Percentiles rank a stretch among this genome's conserved stretches.
Conservation (phyloP, 64 coral and sea anemone genomes). For the Orbicella faveolata region DNA sequence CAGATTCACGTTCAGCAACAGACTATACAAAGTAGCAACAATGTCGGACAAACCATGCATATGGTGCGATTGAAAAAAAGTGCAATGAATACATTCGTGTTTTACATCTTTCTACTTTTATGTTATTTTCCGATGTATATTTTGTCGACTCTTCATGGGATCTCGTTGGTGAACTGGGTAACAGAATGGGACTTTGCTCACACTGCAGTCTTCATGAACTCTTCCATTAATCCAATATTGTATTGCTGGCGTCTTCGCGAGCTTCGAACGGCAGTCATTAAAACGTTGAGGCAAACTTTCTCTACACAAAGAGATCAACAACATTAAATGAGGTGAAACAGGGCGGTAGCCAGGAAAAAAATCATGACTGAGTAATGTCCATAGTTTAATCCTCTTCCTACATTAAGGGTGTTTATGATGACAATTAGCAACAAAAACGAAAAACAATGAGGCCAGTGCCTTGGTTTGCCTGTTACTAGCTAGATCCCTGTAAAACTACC, state of each 20-base stretch:
- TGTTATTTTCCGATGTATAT: slow-evolving; percentile 3
- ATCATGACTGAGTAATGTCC: no score
- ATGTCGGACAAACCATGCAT: background rate
- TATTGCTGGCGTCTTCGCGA: slow-evolving; percentile 1
- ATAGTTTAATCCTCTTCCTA: no score
- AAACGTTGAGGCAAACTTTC: background rate
- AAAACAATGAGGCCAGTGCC: no score
- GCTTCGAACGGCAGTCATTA: background rate
- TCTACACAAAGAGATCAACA: background rate
- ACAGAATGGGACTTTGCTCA: background rate
- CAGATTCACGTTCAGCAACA: background rate
- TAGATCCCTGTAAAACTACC: no score
- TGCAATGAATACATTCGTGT: background rate
- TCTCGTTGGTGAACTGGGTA: background rate
- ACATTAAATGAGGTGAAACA: background rate
- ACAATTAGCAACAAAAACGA: no score
- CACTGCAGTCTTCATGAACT: background rate
- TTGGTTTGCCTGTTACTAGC: no score
- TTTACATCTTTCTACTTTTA: background rate
- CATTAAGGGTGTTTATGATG: no score
- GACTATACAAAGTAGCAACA: background rate
- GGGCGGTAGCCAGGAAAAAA: no score
- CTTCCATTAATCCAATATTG: background rate
- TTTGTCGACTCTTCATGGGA: background rate
- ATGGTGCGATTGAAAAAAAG: slow-evolving; percentile 1